phyloP scores from a whole-genome alignment of 2,888 invertebrate species.

The Myathropa florea region DNA sequence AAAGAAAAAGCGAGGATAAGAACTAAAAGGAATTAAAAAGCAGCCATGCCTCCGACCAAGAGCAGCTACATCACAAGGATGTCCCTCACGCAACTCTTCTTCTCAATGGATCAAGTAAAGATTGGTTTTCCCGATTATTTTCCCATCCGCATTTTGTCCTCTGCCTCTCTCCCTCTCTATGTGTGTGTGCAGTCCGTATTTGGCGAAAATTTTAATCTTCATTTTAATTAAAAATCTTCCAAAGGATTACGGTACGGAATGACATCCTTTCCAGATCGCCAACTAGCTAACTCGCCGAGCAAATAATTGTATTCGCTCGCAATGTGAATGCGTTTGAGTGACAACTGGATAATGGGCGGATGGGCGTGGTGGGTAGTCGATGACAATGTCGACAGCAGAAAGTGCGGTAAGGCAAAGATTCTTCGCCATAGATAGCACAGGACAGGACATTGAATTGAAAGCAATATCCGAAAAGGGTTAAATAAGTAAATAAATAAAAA shows the following conservation, averaged over 20 bases:
- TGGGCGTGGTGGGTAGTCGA: neutral
- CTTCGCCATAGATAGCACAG: slow-evolving; percentile 33
- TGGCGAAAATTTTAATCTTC: slow-evolving; percentile 68
- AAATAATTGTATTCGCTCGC: slow-evolving; percentile 59
- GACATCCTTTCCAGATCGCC: slow-evolving; percentile 65
- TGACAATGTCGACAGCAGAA: slow-evolving; percentile 33
- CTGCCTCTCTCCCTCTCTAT: neutral
- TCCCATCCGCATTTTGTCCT: slow-evolving; percentile 37
- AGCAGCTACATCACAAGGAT: slow-evolving; percentile 23
- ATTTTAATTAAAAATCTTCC: slow-evolving; percentile 70
- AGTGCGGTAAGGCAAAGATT: slow-evolving; percentile 50
- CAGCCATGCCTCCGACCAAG: neutral
- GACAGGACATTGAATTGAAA: slow-evolving; percentile 57
- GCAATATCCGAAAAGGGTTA: slow-evolving; percentile 71
- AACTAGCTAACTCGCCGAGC: slow-evolving; percentile 62
- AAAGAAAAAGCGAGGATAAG: slow-evolving; percentile 26
- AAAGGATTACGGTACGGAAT: slow-evolving; percentile 64
- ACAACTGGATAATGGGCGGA: slow-evolving; percentile 58
- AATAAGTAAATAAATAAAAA: slow-evolving; percentile 63
- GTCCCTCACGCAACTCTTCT: slow-evolving; percentile 61
- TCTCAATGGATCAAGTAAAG: slow-evolving; percentile 61
- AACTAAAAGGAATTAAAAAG: slow-evolving; percentile 27
- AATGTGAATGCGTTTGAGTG: slow-evolving; percentile 69
- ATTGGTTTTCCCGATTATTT: slow-evolving; percentile 66
- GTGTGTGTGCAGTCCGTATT: slow-evolving; percentile 34